Conservation (phyloP, 2,113 vertebrate genomes). For the Balaenoptera acutorostrata region DNA sequence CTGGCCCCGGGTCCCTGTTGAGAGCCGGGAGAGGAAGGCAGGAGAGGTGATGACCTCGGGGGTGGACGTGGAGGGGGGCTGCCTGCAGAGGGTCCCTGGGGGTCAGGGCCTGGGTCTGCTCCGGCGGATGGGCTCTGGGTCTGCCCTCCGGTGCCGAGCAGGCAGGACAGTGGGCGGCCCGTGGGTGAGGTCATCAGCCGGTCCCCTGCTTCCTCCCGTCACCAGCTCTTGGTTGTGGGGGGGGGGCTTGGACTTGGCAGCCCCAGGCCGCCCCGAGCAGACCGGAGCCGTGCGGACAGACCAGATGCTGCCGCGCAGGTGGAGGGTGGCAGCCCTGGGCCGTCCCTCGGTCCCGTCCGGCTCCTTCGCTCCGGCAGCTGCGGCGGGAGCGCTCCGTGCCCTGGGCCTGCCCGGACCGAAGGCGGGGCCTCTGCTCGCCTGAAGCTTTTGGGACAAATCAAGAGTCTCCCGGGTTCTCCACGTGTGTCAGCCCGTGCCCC, state of each 20-base stretch:
- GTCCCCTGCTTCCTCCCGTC: not conserved
- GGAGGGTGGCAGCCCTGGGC: not conserved
- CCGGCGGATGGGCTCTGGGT: fast-evolving
- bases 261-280: too few species aligned
- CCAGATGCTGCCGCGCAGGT: fast-evolving
- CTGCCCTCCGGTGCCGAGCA: not conserved
- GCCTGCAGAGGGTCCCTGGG: not conserved
- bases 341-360: fast-evolving
- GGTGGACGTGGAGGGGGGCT: not conserved
- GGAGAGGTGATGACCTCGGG: not conserved
- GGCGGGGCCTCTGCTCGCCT: fast-evolving
- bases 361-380: not conserved
- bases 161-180: not conserved
- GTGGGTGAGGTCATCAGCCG: not conserved
- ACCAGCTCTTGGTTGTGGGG: too few species aligned
- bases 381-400: fast-evolving
- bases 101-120: not conserved
- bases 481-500: not conserved
- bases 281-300: not conserved
- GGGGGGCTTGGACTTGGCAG: too few species aligned
- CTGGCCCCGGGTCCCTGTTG: too few species aligned
- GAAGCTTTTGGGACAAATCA: fast-evolving
- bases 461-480: fast-evolving
- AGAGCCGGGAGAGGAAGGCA: too few species aligned
- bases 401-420: not conserved